phyloP scores from a whole-genome alignment of 2,888 invertebrate genomes.

The Saturnia japonica region DNA sequence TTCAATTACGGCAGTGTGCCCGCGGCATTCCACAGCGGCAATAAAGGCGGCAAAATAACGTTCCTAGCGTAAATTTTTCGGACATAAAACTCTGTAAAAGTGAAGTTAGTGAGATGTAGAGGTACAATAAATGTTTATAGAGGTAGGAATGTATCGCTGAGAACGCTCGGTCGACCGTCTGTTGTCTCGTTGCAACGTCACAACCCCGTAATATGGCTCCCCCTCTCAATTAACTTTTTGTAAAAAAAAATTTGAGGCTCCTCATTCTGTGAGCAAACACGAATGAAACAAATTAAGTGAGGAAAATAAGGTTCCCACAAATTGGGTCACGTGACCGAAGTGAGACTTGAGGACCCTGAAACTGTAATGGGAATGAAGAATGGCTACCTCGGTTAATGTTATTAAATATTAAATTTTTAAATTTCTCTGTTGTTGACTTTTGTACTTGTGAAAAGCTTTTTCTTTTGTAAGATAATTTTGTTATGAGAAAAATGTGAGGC shows the following conservation, averaged over 20 bases:
- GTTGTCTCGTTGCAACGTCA: slow-evolving; percentile 12
- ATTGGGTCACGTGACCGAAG: slow-evolving; percentile 71
- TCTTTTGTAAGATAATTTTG: slow-evolving; percentile 46
- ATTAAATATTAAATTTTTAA: slow-evolving; percentile 72
- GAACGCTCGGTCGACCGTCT: slow-evolving; percentile 20
- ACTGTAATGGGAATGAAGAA: slow-evolving; percentile 56
- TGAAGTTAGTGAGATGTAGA: slow-evolving; percentile 79
- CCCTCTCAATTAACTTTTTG: slow-evolving; percentile 69
- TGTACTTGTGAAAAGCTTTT: slow-evolving; percentile 43
- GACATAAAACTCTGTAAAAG: slow-evolving; percentile 81
- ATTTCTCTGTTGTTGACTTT: slow-evolving; percentile 45
- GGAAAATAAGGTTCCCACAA: slow-evolving; percentile 70
- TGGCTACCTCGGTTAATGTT: slow-evolving; percentile 53
- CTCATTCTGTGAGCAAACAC: slow-evolving; percentile 73
- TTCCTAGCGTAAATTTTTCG: slow-evolving; percentile 79
- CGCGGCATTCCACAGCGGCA: slow-evolving; percentile 70
- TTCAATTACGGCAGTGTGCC: slow-evolving; percentile 75
- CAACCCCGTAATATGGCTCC: slow-evolving; percentile 26
- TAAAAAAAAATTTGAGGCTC: slow-evolving; percentile 66
- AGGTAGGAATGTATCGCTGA: slow-evolving; percentile 43
- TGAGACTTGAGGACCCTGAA: slow-evolving; percentile 56
- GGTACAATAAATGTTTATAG: slow-evolving; percentile 79
- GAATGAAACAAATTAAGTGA: slow-evolving; percentile 78
- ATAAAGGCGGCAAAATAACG: slow-evolving; percentile 71
- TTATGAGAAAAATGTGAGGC: slow-evolving; percentile 42